Evolutionary conservation across 1,140 invertebrate genomes (phyloP).

Genomic region (Brachionus paranguensis): DNA sequence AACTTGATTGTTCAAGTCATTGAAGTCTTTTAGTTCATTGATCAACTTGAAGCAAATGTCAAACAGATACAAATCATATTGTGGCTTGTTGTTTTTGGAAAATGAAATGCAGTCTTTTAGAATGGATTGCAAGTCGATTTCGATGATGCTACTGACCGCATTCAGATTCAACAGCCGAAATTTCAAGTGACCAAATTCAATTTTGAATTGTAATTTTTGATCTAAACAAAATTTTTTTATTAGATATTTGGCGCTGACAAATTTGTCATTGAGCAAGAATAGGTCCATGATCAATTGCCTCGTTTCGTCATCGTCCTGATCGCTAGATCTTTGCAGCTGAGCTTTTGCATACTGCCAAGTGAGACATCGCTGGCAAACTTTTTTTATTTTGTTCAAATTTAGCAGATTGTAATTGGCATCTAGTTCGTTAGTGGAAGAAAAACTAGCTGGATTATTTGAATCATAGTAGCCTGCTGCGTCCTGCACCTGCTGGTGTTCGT

Average conservation of each 20-base stretch:
- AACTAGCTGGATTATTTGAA: neutral
- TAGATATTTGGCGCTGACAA: constrained; percentile 13
- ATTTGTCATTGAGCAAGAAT: constrained; percentile 31
- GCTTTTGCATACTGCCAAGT: constrained; percentile 33
- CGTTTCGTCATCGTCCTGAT: neutral
- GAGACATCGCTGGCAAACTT: constrained; percentile 26
- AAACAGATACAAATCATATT: neutral
- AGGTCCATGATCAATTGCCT: constrained; percentile 22
- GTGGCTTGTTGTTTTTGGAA: neutral
- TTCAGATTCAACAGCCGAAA: constrained; percentile 8
- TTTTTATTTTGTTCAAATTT: constrained; percentile 24
- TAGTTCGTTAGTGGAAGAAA: neutral
- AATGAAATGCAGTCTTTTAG: constrained; percentile 36
- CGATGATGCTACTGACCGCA: constrained; percentile 10
- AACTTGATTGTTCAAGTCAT: constrained; percentile 32
- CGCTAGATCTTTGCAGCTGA: neutral
- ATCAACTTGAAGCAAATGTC: neutral
- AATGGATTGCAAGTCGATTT: constrained; percentile 11
- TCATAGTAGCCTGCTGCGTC: constrained; percentile 11
- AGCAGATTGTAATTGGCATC: neutral
- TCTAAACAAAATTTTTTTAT: neutral
- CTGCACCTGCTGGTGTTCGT: constrained; percentile 23
- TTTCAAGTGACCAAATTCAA: constrained; percentile 37
- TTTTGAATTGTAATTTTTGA: constrained; percentile 1
- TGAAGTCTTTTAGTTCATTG: constrained; percentile 21